A percentile compares a stretch with the other conserved stretches of the same genome.
phyloP scores from a whole-genome alignment of 2,888 invertebrate genomes.

The Furcula furcula region DNA sequence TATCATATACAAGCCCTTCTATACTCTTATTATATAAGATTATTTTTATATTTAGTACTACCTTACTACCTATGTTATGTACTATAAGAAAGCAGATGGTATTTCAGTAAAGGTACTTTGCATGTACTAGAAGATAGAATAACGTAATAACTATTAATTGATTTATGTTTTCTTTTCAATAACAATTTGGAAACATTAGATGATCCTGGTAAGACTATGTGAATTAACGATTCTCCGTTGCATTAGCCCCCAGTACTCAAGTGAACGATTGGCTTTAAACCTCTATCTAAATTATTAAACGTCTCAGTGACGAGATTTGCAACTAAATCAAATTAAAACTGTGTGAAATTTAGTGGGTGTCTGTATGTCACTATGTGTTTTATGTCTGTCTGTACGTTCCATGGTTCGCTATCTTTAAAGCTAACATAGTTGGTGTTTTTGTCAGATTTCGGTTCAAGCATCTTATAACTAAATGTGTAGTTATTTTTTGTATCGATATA shows the following conservation, averaged over 20 bases:
- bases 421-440: no score
- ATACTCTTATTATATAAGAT: no score
- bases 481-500: no score
- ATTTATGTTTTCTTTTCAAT: slow-evolving; percentile 75
- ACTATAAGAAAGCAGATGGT: neutral
- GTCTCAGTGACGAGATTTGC: slow-evolving; percentile 27
- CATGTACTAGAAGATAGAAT: neutral
- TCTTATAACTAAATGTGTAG: no score
- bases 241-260: slow-evolving; percentile 41
- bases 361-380: slow-evolving; percentile 18
- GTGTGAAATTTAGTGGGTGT: slow-evolving; percentile 22
- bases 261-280: slow-evolving; percentile 32
- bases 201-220: slow-evolving; percentile 73
- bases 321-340: slow-evolving; percentile 45
- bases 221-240: slow-evolving; percentile 44
- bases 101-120: neutral
- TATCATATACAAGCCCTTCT: no score
- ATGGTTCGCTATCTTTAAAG: slow-evolving; percentile 26
- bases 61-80: no score
- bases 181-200: slow-evolving; percentile 74
- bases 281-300: slow-evolving; percentile 8
- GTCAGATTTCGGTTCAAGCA: no score
- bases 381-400: slow-evolving; percentile 29
- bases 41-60: no score
- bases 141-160: slow-evolving; percentile 41